A percentile compares a stretch with the other conserved stretches of the same genome.
Conservation (phyloP, 2,888 invertebrate species). For the Polydrusus tereticollis region DNA sequence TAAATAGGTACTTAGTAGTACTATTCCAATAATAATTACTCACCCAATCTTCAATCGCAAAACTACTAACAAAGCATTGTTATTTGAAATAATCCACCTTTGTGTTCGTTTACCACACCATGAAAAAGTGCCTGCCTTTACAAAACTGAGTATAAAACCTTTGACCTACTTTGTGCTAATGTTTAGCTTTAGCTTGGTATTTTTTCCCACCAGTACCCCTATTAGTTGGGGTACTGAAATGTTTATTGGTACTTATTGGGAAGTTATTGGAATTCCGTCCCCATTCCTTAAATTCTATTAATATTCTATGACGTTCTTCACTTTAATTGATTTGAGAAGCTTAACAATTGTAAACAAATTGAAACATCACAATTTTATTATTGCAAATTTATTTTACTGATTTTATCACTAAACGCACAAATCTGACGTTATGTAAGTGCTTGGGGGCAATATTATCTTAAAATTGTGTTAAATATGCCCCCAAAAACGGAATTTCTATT, state of each 20-base stretch:
- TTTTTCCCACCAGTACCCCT: not conserved
- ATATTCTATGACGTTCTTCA: constrained; percentile 28
- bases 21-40: not conserved
- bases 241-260: constrained; percentile 20
- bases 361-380: not conserved
- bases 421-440: not conserved
- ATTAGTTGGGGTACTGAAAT: not conserved
- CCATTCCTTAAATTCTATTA: constrained; percentile 20
- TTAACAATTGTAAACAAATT: constrained; percentile 33
- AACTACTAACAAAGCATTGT: constrained; percentile 18
- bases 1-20: no score
- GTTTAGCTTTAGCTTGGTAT: not conserved
- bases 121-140: constrained; percentile 21
- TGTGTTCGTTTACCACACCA: constrained; percentile 25
- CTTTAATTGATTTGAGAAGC: constrained; percentile 23
- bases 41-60: not conserved
- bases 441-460: constrained; percentile 8
- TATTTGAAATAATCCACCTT: constrained; percentile 20
- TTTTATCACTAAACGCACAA: not conserved
- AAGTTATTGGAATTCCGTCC: constrained; percentile 24
- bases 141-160: constrained; percentile 1
- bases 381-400: not conserved
- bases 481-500: not conserved
- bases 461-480: not conserved
- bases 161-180: constrained; percentile 24